phyloP scores from a whole-genome alignment of 2,888 invertebrate species.

The Tridacna crocea region DNA sequence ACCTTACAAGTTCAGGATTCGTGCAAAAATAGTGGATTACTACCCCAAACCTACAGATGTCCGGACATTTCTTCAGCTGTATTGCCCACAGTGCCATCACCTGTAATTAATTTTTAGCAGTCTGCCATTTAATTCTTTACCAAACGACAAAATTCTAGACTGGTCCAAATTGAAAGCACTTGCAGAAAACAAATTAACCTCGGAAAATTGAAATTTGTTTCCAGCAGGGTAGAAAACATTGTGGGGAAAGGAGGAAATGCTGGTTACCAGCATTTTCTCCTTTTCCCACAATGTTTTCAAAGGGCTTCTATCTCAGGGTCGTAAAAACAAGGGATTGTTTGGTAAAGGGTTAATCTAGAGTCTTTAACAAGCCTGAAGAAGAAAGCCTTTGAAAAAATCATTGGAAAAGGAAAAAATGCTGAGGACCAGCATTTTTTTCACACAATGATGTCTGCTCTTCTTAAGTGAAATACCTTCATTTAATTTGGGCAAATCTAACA shows the following conservation, averaged over 20 bases:
- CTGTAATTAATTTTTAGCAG: conserved; percentile 60
- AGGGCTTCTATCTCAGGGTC: too few species aligned
- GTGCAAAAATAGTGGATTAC: conserved; percentile 64
- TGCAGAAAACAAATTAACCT: too few species aligned
- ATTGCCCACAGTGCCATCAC: conserved; percentile 68
- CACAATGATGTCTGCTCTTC: background rate
- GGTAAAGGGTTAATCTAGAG: too few species aligned
- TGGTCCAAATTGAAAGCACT: too few species aligned
- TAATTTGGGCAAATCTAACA: too few species aligned
- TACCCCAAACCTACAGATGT: conserved; percentile 56
- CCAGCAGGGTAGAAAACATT: conserved; percentile 7
- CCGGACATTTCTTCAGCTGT: conserved; percentile 57
- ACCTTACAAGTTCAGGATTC: conserved; percentile 70
- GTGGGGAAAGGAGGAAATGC: background rate
- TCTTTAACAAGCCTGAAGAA: too few species aligned
- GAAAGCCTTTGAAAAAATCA: too few species aligned
- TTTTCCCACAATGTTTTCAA: background rate
- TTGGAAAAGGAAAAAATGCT: background rate
- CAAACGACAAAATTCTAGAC: too few species aligned
- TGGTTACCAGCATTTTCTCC: background rate
- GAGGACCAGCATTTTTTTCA: background rate
- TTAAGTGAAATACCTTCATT: background rate
- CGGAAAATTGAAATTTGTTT: too few species aligned
- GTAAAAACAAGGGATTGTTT: too few species aligned
- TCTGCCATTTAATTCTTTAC: background rate